A percentile compares a stretch with the other conserved stretches of the same genome.
phyloP scores from a whole-genome alignment of 1,140 invertebrate species.

The Harpegnathos saltator region DNA sequence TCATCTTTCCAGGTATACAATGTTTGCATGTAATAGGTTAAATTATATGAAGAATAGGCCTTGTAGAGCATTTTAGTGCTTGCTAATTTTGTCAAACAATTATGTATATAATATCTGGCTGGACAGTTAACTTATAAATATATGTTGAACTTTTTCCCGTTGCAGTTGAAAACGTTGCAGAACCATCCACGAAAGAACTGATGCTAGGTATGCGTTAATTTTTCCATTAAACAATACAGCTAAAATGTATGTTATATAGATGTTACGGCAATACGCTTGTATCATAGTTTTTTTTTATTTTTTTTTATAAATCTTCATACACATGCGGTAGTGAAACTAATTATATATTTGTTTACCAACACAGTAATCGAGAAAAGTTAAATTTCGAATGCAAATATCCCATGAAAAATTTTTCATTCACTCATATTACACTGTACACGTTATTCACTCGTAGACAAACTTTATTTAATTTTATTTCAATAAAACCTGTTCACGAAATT shows the following conservation, averaged over 20 bases:
- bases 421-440: too few relatives aligned
- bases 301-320: too few relatives aligned
- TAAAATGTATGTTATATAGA: too few relatives aligned
- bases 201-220: conserved; percentile 87
- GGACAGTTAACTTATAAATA: conserved; percentile 22
- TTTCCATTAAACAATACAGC: background rate
- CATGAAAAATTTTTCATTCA: too few relatives aligned
- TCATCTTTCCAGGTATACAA: background rate
- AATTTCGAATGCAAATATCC: background rate
- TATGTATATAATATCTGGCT: background rate
- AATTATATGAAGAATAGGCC: background rate
- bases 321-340: too few relatives aligned
- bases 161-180: conserved; percentile 90
- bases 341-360: too few relatives aligned
- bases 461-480: background rate
- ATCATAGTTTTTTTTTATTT: too few relatives aligned
- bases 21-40: background rate
- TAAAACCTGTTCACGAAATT: conserved; percentile 3
- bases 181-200: conserved; percentile 88
- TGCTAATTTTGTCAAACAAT: conserved; percentile 13
- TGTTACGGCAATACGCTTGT: too few relatives aligned
- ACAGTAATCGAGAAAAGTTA: too few relatives aligned
- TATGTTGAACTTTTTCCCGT: conserved; percentile 75
- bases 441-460: background rate
- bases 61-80: conserved; percentile 19